Conservation (phyloP, 2,797 vertebrate species). For the Rachycentron canadum region DNA sequence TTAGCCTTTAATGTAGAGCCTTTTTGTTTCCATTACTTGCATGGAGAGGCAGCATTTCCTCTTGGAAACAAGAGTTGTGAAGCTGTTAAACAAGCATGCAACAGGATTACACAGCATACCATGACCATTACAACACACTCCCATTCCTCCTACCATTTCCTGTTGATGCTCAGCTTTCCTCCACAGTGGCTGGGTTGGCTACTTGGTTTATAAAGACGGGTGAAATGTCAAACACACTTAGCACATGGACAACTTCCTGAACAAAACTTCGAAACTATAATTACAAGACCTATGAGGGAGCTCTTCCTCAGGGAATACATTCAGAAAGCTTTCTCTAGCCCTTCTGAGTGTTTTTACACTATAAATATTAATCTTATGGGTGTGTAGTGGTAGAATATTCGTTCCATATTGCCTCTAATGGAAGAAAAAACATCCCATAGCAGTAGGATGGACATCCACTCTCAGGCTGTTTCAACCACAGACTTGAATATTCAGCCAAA, state of each 20-base stretch:
- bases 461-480: not conserved
- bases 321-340: not conserved
- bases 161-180: conserved; percentile 66
- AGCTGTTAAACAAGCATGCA: conserved; percentile 68
- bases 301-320: not conserved
- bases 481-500: not conserved
- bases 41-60: conserved; percentile 58
- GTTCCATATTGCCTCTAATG: not conserved
- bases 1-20: conserved; percentile 23
- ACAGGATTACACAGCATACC: conserved; percentile 74
- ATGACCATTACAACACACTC: conserved; percentile 64
- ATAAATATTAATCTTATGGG: not conserved
- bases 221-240: conserved; percentile 37
- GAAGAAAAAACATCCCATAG: not conserved
- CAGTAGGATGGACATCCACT: not conserved
- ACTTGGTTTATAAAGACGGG: conserved; percentile 38
- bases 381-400: not conserved
- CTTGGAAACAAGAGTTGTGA: conserved; percentile 53
- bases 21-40: conserved; percentile 44
- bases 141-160: conserved; percentile 67
- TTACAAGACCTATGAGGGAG: not conserved
- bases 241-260: conserved; percentile 4
- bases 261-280: not conserved
- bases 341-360: not conserved
- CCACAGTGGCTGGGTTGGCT: conserved; percentile 23